Conservation (phyloP, 2,113 vertebrate species). For the Tinamus guttatus region DNA sequence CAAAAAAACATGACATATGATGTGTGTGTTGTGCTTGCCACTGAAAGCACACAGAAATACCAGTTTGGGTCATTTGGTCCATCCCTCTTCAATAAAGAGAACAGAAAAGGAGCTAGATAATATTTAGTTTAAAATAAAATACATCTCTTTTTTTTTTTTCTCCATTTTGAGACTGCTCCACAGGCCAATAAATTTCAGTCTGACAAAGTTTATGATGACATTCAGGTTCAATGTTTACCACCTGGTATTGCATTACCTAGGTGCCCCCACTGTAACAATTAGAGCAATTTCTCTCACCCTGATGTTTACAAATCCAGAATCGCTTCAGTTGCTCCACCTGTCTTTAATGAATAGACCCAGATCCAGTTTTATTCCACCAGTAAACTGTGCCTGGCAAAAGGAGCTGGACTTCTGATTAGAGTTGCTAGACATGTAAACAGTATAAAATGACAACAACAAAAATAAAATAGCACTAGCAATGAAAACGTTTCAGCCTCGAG, state of each 20-base stretch:
- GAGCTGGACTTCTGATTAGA: not conserved
- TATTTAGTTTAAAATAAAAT: not conserved
- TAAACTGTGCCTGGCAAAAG: not conserved
- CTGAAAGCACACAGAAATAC: not conserved
- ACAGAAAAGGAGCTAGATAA: not conserved
- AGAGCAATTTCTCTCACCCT: not conserved
- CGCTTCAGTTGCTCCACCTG: not conserved
- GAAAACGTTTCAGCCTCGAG: not conserved
- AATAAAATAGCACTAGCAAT: not conserved
- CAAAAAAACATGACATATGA: not conserved
- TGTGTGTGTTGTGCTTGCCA: constrained; percentile 14
- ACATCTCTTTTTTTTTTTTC: not conserved
- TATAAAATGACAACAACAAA: not conserved
- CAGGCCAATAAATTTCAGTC: not conserved
- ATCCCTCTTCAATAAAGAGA: not conserved
- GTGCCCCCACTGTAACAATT: not conserved
- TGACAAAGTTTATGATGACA: not conserved
- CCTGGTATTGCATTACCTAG: not conserved
- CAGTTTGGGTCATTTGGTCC: not conserved
- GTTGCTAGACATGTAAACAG: not conserved
- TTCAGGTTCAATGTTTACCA: not conserved
- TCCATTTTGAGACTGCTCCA: not conserved
- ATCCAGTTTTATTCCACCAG: not conserved
- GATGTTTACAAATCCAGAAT: not conserved
- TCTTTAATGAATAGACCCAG: not conserved